Evolutionary conservation across 2,888 invertebrate species (phyloP), one percentile per base, ranked within the genome.

Genomic region (Leptopilina myrica): DNA sequence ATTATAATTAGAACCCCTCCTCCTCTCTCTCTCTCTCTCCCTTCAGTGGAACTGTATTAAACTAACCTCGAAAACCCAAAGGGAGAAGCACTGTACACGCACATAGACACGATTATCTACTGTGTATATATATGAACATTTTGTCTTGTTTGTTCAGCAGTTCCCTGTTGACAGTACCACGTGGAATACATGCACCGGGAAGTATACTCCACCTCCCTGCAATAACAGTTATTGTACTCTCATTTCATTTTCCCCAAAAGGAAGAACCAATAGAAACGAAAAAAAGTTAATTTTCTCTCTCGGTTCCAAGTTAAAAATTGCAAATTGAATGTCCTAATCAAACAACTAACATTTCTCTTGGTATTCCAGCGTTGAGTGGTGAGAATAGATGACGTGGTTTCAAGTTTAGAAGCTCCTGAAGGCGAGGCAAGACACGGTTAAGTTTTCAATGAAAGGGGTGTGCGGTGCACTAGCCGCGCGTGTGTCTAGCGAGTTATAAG

Each of bases 341-440:
- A 73, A 73, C 73, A 73, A 73, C 56, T 56, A n/a, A 33, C 33
- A n/a, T 49, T 9, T 46, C 73, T 73, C 73, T 73, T 73, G 73
- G 73, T 73, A 73, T 59, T 73, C 56, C 12, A 20, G 49, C 43
- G 49, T 46, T 82, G 82, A 79, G 79, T 81, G 80, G 80, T 79
- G 88, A 86, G 84, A 88, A 88, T 88, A 83, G 88, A 88, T 87
- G 88, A 86, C 86, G 87, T 83, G 87, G 87, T 87, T 83, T 83
- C 85, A 78, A 78, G 84, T 76, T 82, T 82, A 78, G 80, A 78
- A 79, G 78, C 77, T 67, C 76, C 77, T 77, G 67, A 67, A 76
- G 78, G 77, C 20, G 76, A 76, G 75, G 78, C 69, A 76, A 82
- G 80, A 82, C 85, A 85, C 85, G 85, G 82, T 83, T 83, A 88